Base-by-base conservation (phyloP, 1,140 invertebrate genomes). In the Muscidifurax raptorellus region DNA sequence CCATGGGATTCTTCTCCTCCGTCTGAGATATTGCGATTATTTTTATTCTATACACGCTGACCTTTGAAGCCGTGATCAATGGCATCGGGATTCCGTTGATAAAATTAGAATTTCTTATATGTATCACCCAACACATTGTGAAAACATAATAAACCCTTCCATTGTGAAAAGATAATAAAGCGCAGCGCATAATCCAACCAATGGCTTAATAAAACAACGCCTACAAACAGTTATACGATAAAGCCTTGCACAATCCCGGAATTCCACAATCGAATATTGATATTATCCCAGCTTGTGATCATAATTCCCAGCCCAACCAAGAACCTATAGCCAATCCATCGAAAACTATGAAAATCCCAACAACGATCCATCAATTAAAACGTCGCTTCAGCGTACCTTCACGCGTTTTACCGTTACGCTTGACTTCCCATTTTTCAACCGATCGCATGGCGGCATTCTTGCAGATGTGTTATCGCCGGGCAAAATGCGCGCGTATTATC, bases 311-410 rank as follows among this genome's bases (percentile, higher is more conserved):
- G 10, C 44, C 44, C 44, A 10, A 52, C 13, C 13, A 52, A 1
- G 52, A 59, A 59, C 18, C 13, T 15, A 15, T 30, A 12, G 10
- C 25, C 27, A 71, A n/a, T 47, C 80, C 25, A 6, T 32, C 25
- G 32, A 44, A 72, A 30, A 52, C 18, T 25, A 36, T 6, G 44
- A 47, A 44, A 18, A 10, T 2, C 10, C 1, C 4, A 40, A 25
- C 36, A 3, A 25, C 77, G 30, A 74, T 13, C 80, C 72, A 72
- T 74, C 59, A 72, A 81, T 81, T 81, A 81, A 72, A 81, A 72
- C 52, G 80, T 59, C 80, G 74, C 67, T n/a, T 52, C 47, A 12
- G 12, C 44, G 44, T 40, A 40, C 44, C 44, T 47, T 47, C 44
- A 47, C 15, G 28, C 80, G n/a, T 72, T n/a, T n/a, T 72, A 72